Percentiles rank a stretch among this genome's conserved stretches.
These are phyloP conservation scores for Acleris emargana DNA, from an alignment of 2,888 invertebrate species.

Conservation along the genomic window DNA sequence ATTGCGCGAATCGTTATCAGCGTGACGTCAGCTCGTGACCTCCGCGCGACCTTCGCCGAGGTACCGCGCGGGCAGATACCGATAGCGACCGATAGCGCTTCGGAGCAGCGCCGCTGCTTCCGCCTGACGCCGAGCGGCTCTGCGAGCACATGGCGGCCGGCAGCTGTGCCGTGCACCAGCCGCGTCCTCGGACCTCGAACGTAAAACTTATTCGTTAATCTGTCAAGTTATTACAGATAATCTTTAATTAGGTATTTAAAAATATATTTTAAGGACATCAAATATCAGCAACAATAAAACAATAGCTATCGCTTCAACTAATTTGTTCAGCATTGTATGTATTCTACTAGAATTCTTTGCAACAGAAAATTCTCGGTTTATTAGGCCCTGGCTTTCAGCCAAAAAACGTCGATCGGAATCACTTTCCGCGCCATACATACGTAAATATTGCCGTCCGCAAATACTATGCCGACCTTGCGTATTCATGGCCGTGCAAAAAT, in stretches of 20 bases:
- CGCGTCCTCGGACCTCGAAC: too few species aligned
- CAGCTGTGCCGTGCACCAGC: too few species aligned
- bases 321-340: slow-evolving; percentile 3
- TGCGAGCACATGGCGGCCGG: too few species aligned
- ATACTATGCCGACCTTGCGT: slow-evolving; percentile 70
- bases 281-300: not conserved
- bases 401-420: slow-evolving; percentile 69
- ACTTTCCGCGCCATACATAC: slow-evolving; percentile 67
- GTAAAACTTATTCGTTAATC: too few species aligned
- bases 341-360: slow-evolving; percentile 27
- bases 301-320: not conserved
- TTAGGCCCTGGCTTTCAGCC: slow-evolving; percentile 65
- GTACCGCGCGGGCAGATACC: slow-evolving; percentile 71
- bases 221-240: too few species aligned
- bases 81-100: slow-evolving; percentile 74
- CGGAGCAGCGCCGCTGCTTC: slow-evolving; percentile 45
- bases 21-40: slow-evolving; percentile 80
- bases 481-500: slow-evolving; percentile 80
- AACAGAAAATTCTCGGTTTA: slow-evolving; percentile 42
- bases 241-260: not conserved
- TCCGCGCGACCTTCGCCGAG: slow-evolving; percentile 70
- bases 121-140: slow-evolving; percentile 8
- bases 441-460: slow-evolving; percentile 70
- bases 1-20: slow-evolving; percentile 83
- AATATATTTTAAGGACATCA: not conserved